These are phyloP conservation scores for Arrhamphus sclerolepis DNA, from an alignment of 2,797 vertebrate genomes.

Conservation along the genomic window DNA sequence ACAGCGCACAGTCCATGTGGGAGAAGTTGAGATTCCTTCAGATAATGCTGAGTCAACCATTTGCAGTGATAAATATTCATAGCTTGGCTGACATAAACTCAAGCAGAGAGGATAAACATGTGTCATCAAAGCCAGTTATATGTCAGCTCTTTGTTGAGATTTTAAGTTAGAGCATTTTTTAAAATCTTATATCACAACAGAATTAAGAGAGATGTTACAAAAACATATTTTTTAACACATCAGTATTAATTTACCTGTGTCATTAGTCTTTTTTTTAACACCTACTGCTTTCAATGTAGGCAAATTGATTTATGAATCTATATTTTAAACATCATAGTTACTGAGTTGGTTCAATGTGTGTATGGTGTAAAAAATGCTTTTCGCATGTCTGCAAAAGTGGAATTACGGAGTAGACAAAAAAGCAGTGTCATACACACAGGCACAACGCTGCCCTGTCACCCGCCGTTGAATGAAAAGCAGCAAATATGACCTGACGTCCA, in stretches of 20 bases:
- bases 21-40: slow-evolving; percentile 50
- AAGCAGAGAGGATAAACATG: slow-evolving; percentile 46
- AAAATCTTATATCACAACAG: background rate
- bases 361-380: slow-evolving; percentile 48
- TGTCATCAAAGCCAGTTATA: slow-evolving; percentile 32
- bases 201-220: slow-evolving; percentile 1
- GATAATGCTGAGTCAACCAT: slow-evolving; percentile 66
- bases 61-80: slow-evolving; percentile 62
- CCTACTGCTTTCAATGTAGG: too few species aligned
- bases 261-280: too few species aligned
- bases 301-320: too few species aligned
- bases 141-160: slow-evolving; percentile 12
- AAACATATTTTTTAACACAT: background rate
- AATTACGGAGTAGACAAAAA: slow-evolving; percentile 69
- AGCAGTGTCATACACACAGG: slow-evolving; percentile 66
- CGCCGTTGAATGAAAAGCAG: slow-evolving; percentile 65
- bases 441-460: slow-evolving; percentile 79
- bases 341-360: slow-evolving; percentile 27
- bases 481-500: slow-evolving; percentile 78
- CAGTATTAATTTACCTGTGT: too few species aligned
- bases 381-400: slow-evolving; percentile 57
- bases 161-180: background rate
- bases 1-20: slow-evolving; percentile 25
- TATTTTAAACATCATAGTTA: too few species aligned
- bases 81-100: slow-evolving; percentile 42